Evolutionary conservation across 2,797 vertebrate species (phyloP), one percentile per base, ranked within the genome.

Genomic region (Poecilia picta): DNA sequence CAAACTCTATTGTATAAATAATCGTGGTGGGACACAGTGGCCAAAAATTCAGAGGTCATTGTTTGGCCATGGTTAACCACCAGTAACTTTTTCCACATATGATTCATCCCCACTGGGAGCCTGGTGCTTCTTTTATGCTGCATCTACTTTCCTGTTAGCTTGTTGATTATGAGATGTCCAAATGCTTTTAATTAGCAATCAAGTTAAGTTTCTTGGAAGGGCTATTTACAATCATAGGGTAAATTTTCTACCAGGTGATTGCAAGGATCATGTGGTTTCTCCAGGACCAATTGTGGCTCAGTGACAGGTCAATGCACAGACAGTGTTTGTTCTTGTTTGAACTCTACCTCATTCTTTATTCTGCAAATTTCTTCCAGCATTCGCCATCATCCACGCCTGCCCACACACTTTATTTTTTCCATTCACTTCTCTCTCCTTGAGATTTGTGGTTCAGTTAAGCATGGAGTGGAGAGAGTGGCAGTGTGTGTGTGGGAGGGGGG

Each of bases 361-460:
- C 71, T 46, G 75, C 80, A 68, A 73, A 78, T 75, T 80, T 84
- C 74, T 85, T 86, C 83, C 81, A 80, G 83, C 74, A 81, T 73
- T 71, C 51, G 8, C 81, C 68, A 75, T 73, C 84, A 78, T 79
- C 82, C 46, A 83, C 53, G 79, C 80, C 81, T 85, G 79, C 85
- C 83, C 72, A 77, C 82, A 77, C 84, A 70, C 31, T 83, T 85
- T 28, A 36, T 28, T 20, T 64, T 74, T 79, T 85, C 79, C 81
- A 80, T 74, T 46, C 79, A 80, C 64, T 82, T 79, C 36, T 89
- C 73, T 89, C 76, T 90, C 85, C 86, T 87, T 88, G 83, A 88
- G 86, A 75, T 85, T 66, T 53, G 74, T 51, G 66, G 74, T 74
- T 86, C 33, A 43, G 86, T 82, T 80, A 45, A 76, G 72, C 76